Percentiles rank a stretch among this genome's conserved stretches.
Evolutionary conservation across 2,797 vertebrate species (phyloP).

Genomic region (Philypnodon macrostomus): DNA sequence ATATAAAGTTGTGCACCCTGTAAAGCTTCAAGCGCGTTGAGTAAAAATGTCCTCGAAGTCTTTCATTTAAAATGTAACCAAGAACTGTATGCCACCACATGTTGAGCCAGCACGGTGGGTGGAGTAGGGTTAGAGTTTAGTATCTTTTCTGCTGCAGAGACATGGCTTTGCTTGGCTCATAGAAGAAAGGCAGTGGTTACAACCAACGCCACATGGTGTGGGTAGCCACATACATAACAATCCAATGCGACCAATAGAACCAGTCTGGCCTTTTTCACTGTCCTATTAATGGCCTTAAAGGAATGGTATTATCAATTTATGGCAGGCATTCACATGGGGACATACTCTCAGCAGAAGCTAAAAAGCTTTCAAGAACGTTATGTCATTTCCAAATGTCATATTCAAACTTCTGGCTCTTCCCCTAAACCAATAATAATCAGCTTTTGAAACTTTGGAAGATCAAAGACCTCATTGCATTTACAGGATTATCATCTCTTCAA

Average conservation of each 20-base stretch:
- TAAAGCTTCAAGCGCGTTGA: background rate
- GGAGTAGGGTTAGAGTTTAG: constrained; percentile 22
- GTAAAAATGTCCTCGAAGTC: constrained; percentile 2
- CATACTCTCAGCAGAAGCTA: background rate
- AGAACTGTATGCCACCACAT: constrained; percentile 18
- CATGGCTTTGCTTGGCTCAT: constrained; percentile 45
- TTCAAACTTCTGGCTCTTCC: constrained; percentile 8
- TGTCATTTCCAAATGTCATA: background rate
- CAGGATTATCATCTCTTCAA: constrained; percentile 33
- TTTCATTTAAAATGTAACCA: constrained; percentile 23
- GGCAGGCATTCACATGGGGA: constrained; percentile 12
- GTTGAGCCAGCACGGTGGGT: constrained; percentile 34
- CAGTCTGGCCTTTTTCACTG: constrained; percentile 20
- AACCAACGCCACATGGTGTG: constrained; percentile 45
- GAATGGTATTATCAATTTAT: constrained; percentile 1
- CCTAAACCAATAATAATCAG: constrained; percentile 23
- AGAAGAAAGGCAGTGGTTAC: constrained; percentile 47
- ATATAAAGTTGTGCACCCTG: background rate
- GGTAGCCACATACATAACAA: constrained; percentile 43
- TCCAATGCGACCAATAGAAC: constrained; percentile 5
- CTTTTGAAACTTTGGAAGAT: constrained; percentile 27
- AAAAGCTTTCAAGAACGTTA: too few species aligned
- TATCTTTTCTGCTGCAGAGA: constrained; percentile 30
- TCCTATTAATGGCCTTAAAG: constrained; percentile 10
- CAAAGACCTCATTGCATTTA: constrained; percentile 36